These are phyloP conservation scores for Agrilus planipennis DNA, from an alignment of 1,140 invertebrate genomes.

Conservation along the genomic window DNA sequence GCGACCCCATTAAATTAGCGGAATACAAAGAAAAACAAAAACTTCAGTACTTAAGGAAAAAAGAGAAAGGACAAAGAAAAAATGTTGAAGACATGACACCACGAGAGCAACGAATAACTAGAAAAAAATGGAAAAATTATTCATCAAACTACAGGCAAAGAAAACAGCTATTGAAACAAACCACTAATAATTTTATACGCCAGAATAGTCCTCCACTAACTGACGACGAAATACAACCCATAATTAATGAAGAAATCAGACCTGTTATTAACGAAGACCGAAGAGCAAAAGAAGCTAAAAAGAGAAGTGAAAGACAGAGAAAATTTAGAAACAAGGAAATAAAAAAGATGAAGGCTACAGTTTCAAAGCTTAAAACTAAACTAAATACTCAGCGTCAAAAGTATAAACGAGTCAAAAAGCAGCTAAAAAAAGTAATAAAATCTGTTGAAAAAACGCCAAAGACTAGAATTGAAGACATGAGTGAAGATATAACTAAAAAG, in stretches of 20 bases:
- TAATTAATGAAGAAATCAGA: not conserved
- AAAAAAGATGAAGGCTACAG: conserved; percentile 5
- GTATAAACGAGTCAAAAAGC: conserved; percentile 16
- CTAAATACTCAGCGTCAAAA: conserved; percentile 19
- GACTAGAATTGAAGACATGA: conserved; percentile 12
- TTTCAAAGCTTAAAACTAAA: conserved; percentile 11
- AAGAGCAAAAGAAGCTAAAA: conserved; percentile 15
- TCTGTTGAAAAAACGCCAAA: conserved; percentile 12
- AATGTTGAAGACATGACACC: not conserved
- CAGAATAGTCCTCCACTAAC: not conserved
- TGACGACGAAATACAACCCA: not conserved
- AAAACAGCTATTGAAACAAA: not conserved
- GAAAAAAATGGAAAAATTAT: conserved; percentile 1
- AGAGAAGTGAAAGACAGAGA: conserved; percentile 15
- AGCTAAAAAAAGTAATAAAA: conserved; percentile 13
- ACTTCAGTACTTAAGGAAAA: not conserved
- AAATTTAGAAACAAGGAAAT: conserved; percentile 15
- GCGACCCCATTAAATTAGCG: conserved; percentile 1
- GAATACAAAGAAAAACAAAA: conserved; percentile 1
- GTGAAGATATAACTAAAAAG: conserved; percentile 2
- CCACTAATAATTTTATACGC: no score
- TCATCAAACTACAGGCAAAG: not conserved
- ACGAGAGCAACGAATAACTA: not conserved
- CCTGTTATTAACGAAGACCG: conserved; percentile 7
- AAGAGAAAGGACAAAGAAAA: not conserved